Conservation (phyloP, 2,113 vertebrate species). For the Etheostoma cragini region DNA sequence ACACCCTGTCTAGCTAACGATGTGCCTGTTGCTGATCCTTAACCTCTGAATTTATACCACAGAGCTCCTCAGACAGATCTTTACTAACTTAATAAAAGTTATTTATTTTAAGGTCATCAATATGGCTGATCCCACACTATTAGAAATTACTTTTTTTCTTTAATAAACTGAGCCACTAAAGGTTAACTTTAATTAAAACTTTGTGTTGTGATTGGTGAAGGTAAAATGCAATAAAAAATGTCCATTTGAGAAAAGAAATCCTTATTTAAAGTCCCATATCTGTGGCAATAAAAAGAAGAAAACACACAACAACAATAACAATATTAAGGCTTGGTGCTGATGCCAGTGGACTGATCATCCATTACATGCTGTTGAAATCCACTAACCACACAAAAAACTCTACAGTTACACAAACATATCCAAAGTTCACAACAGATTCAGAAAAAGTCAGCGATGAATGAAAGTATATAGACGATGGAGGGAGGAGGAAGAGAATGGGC, state of each 20-base stretch:
- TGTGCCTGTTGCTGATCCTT: neutral
- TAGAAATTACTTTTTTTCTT: too few species aligned
- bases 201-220: neutral
- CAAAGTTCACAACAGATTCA: neutral
- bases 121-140: neutral
- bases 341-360: conserved; percentile 45
- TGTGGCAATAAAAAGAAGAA: neutral
- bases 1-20: neutral
- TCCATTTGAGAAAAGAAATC: neutral
- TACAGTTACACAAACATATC: neutral
- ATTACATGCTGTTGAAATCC: conserved; percentile 2
- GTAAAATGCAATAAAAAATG: neutral
- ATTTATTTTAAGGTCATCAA: neutral
- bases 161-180: neutral
- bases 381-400: conserved; percentile 9
- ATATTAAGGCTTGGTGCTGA: conserved; percentile 61
- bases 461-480: neutral
- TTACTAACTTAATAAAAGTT: too few species aligned
- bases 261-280: neutral
- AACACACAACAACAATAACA: conserved; percentile 18
- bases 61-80: neutral
- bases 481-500: neutral
- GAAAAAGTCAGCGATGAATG: neutral
- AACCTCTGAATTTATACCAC: neutral
- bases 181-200: neutral